Evolutionary conservation across 2,888 invertebrate species (phyloP).

Genomic region (Eulithis testata): DNA sequence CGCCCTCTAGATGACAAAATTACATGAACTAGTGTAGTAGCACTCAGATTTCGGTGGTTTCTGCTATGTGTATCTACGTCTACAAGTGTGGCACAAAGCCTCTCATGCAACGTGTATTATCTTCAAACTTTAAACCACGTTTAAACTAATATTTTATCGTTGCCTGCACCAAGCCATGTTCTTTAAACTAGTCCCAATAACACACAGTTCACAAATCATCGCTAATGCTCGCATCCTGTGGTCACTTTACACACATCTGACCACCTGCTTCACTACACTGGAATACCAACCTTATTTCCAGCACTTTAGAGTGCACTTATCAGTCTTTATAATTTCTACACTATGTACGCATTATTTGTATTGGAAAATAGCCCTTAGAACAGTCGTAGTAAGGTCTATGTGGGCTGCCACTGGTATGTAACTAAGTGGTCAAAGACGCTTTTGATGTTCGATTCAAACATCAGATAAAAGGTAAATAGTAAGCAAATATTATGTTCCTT

Average conservation of each 20-base stretch:
- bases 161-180: slow-evolving; percentile 6
- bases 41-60: too few species aligned
- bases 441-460: slow-evolving; percentile 38
- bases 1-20: too few species aligned
- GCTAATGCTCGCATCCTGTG: slow-evolving; percentile 40
- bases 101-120: too few species aligned
- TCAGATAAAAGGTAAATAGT: slow-evolving; percentile 12
- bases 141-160: not conserved
- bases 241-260: slow-evolving; percentile 24
- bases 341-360: not conserved
- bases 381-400: slow-evolving; percentile 9
- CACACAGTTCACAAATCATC: slow-evolving; percentile 34
- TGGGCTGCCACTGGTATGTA: slow-evolving; percentile 4
- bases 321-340: not conserved
- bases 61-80: too few species aligned
- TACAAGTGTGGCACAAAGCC: too few species aligned
- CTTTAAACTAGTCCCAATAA: slow-evolving; percentile 19
- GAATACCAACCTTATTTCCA: slow-evolving; percentile 17
- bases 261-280: slow-evolving; percentile 19
- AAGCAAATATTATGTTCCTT: slow-evolving; percentile 10
- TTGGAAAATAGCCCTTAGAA: slow-evolving; percentile 26
- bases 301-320: not conserved
- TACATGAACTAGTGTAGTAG: too few species aligned
- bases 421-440: slow-evolving; percentile 33
- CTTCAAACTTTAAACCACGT: too few species aligned